Evolutionary conservation across 30 jellyfish, hydroid and myxozoan species (phyloP), one percentile per base, ranked within the genome.

Genomic region (Mastigias papua): DNA sequence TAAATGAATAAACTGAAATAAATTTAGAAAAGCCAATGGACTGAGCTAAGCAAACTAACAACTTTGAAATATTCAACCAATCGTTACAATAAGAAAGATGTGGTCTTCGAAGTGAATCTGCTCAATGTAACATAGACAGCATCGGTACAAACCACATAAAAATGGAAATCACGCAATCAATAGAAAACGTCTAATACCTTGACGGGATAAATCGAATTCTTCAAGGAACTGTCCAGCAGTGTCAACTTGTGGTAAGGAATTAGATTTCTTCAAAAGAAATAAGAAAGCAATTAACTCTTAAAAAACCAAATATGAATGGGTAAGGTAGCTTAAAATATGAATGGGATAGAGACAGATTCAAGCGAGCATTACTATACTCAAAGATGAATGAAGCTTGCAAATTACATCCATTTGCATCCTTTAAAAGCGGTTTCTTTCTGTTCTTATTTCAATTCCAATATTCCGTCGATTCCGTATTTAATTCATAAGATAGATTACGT

Each of bases 171-270:
- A 42, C 13, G 13, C 54, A 42, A 42, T 4, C 13, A 4, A 42
- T 42, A 42, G 54, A 42, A 15, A 42, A 42, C 0, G 0, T 15
- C 54, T 0, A 20, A 50, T 42, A 83, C 92, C 92, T 83, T 51
- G 35, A 21, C 30, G 32, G n/a, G 50, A 17, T 16, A 83, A 61
- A 32, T 83, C 92, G 32, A 83, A 80, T 34, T 83, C 92, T 73
- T 83, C 86, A 37, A 83, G 60, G 62, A 83, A 83, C 69, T 67
- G 69, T 70, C 27, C 62, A 15, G 86, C 85, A 48, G 92, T 83
- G 2, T 83, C 81, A 0, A 62, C 79, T 61, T 34, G 32, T 49
- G 81, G 92, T 26, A 83, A 48, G 21, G 92, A 83, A 71, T 83
- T 48, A 3, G 92, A 83, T 51, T 32, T 83, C 92, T 83, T 26